Evolutionary conservation across 2,888 invertebrate species (phyloP).

Genomic region (Eupeodes luniger): DNA sequence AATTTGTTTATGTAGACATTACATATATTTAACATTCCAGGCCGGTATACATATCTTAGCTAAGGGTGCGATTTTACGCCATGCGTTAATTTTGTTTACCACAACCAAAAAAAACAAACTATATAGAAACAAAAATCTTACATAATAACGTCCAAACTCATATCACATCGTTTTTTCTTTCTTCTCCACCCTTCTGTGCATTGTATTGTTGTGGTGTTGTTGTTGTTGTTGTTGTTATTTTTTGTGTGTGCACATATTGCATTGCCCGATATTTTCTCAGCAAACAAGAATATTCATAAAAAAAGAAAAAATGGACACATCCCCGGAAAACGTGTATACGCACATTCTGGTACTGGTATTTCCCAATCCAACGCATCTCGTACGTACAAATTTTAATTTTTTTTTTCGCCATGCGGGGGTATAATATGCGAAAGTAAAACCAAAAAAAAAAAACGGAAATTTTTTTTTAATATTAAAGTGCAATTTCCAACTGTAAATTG

Average conservation of each 20-base stretch:
- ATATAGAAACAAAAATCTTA: conserved; percentile 1
- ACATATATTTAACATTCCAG: not conserved
- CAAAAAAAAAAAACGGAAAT: conserved; percentile 27
- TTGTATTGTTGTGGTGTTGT: too few species aligned
- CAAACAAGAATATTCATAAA: conserved; percentile 11
- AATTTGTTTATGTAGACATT: too few species aligned
- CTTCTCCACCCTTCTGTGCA: not conserved
- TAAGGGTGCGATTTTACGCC: not conserved
- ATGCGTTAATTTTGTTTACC: conserved; percentile 13
- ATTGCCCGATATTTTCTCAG: conserved; percentile 38
- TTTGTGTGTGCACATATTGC: conserved; percentile 3
- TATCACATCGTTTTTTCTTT: conserved; percentile 13
- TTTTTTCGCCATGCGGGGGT: not conserved
- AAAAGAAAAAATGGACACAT: conserved; percentile 23
- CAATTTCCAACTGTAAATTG: conserved; percentile 60
- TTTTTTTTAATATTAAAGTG: conserved; percentile 57
- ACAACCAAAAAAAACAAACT: not conserved
- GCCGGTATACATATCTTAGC: not conserved
- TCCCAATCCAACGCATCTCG: conserved; percentile 45
- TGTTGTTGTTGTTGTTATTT: not conserved
- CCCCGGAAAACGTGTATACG: conserved; percentile 46
- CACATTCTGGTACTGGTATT: conserved; percentile 33
- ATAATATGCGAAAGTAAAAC: conserved; percentile 22
- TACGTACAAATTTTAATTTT: conserved; percentile 8
- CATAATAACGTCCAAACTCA: conserved; percentile 2